These are phyloP conservation scores for Phengaris alcon DNA, from an alignment of 2,888 invertebrate species.

Conservation along the genomic window DNA sequence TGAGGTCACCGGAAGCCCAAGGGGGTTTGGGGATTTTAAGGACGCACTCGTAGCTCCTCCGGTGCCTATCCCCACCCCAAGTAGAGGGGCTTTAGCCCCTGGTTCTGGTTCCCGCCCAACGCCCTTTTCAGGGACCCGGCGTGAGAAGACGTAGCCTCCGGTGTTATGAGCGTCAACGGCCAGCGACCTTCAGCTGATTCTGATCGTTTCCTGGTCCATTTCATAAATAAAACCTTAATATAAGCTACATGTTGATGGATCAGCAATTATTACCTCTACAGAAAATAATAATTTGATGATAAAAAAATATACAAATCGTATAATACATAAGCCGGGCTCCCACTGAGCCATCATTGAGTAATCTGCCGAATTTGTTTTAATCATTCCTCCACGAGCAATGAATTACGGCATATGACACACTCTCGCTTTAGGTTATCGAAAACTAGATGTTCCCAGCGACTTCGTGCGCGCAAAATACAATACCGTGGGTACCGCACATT, in stretches of 20 bases:
- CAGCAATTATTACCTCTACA: background rate
- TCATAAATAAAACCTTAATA: no score
- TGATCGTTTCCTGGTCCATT: no score
- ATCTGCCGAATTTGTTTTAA: conserved; percentile 56
- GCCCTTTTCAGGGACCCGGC: no score
- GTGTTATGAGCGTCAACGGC: no score
- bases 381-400: conserved; percentile 51
- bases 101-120: no score
- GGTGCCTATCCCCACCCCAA: no score
- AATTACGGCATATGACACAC: conserved; percentile 32
- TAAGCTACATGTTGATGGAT: conserved; percentile 9
- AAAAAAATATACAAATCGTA: conserved; percentile 24
- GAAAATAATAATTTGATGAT: background rate
- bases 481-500: background rate
- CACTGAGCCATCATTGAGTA: conserved; percentile 48
- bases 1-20: no score
- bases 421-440: background rate
- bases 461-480: background rate
- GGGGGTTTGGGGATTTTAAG: no score
- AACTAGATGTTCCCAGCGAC: background rate
- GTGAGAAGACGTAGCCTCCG: no score
- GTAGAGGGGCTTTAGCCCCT: no score
- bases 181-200: no score
- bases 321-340: conserved; percentile 38
- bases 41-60: no score